Conservation (phyloP, 2,113 vertebrate genomes). For the Alouatta palliata region DNA sequence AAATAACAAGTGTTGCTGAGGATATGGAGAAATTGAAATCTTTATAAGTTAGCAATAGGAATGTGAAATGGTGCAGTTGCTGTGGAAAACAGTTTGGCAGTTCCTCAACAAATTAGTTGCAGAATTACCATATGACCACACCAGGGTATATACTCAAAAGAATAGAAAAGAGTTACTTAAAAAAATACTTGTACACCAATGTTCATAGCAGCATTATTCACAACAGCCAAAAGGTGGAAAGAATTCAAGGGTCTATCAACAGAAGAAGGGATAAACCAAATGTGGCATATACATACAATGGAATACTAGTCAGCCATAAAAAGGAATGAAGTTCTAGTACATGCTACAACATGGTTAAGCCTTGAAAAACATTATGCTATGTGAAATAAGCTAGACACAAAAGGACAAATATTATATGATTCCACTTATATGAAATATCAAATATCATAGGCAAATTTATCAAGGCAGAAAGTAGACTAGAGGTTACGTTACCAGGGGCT, state of each 20-base stretch:
- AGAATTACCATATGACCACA: background rate
- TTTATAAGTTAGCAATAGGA: background rate
- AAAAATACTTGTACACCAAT: background rate
- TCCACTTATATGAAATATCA: background rate
- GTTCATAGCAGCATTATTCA: background rate
- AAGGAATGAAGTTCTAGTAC: background rate
- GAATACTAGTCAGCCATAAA: background rate
- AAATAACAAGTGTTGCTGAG: background rate
- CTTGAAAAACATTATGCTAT: background rate
- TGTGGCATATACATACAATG: too few relatives aligned
- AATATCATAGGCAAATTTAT: background rate
- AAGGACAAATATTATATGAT: background rate
- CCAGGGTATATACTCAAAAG: background rate
- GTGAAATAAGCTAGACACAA: background rate
- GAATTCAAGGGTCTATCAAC: background rate
- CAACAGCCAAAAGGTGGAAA: background rate
- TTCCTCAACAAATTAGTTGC: slow-evolving; percentile 9
- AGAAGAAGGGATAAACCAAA: background rate
- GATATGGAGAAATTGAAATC: background rate
- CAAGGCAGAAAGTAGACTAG: background rate
- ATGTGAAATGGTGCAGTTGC: background rate
- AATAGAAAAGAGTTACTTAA: background rate
- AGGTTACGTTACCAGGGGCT: background rate
- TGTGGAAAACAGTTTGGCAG: background rate
- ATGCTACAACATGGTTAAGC: background rate